These are phyloP conservation scores for Hydrozoanthus gracilis DNA, from an alignment of 92 coral and sea anemone species.

Conservation along the genomic window DNA sequence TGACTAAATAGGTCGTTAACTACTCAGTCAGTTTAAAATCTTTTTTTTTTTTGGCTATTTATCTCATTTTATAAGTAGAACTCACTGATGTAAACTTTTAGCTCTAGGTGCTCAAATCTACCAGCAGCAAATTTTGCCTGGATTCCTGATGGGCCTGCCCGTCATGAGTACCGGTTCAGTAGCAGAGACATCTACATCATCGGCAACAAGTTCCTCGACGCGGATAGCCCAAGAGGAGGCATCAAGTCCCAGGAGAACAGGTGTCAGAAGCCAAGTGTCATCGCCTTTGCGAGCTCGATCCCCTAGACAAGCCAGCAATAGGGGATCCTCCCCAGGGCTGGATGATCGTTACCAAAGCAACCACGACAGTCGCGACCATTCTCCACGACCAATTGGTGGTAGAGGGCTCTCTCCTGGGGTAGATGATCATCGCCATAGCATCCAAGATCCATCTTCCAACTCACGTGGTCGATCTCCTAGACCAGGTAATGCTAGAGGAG, in stretches of 20 bases:
- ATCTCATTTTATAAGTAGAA: background rate
- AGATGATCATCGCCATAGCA: slow-evolving; percentile 19
- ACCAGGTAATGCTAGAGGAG: slow-evolving; percentile 7
- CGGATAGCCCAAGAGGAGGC: slow-evolving; percentile 23
- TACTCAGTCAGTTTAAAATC: background rate
- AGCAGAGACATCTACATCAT: slow-evolving; percentile 3
- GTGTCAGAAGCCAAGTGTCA: background rate
- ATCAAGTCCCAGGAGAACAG: background rate
- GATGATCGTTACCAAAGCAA: slow-evolving; percentile 16
- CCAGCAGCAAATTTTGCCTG: slow-evolving; percentile 8
- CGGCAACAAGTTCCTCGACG: slow-evolving; percentile 6
- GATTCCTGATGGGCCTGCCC: slow-evolving; percentile 25
- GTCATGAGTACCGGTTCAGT: slow-evolving; percentile 4
- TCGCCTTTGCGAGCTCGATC: slow-evolving; percentile 24
- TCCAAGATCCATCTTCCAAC: background rate
- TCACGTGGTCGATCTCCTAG: slow-evolving; percentile 40
- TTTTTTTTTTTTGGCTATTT: background rate
- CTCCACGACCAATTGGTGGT: slow-evolving; percentile 13
- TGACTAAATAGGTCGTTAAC: too few relatives aligned
- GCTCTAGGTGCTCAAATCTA: background rate
- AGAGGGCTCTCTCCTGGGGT: slow-evolving; percentile 15
- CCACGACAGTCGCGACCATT: slow-evolving; percentile 22
- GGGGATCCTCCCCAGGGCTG: slow-evolving; percentile 11
- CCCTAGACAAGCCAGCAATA: background rate
- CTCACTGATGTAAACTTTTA: background rate